Percentiles rank a stretch among this genome's conserved stretches.
Conservation (phyloP, 1,140 invertebrate genomes). For the Thrips palmi region DNA sequence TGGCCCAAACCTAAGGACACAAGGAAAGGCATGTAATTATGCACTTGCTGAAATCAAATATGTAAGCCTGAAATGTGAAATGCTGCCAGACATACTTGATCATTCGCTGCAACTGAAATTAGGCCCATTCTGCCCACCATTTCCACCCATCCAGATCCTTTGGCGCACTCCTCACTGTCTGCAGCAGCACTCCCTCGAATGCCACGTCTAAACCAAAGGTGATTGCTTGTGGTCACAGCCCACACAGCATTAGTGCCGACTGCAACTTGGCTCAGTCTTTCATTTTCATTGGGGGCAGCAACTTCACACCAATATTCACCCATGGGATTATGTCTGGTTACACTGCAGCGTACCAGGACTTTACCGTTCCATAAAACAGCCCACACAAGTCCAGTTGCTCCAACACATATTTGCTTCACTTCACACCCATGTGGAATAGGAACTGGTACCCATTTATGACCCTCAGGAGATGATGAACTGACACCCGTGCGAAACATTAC, state of each 20-base stretch:
- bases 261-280: slow-evolving; percentile 53
- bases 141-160: slow-evolving; percentile 62
- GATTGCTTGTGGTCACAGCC: slow-evolving; percentile 64
- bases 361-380: slow-evolving; percentile 61
- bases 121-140: slow-evolving; percentile 67
- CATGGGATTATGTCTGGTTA: slow-evolving; percentile 49
- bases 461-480: slow-evolving; percentile 61
- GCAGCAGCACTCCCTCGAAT: slow-evolving; percentile 28
- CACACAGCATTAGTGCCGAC: slow-evolving; percentile 74
- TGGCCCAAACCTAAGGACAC: slow-evolving; percentile 37
- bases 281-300: slow-evolving; percentile 44
- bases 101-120: slow-evolving; percentile 67
- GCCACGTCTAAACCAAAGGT: slow-evolving; percentile 80
- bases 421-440: slow-evolving; percentile 54
- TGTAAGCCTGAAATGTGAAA: slow-evolving; percentile 6
- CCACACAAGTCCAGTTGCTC: slow-evolving; percentile 70
- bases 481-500: slow-evolving; percentile 72
- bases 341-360: slow-evolving; percentile 55
- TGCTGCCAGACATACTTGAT: slow-evolving; percentile 45
- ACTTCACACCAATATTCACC: slow-evolving; percentile 68
- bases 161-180: slow-evolving; percentile 46
- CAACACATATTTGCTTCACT: slow-evolving; percentile 64
- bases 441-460: slow-evolving; percentile 59
- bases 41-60: slow-evolving; percentile 13
- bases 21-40: slow-evolving; percentile 7